phyloP scores from a whole-genome alignment of 2,797 vertebrate genomes.

The Gorsachius magnificus region DNA sequence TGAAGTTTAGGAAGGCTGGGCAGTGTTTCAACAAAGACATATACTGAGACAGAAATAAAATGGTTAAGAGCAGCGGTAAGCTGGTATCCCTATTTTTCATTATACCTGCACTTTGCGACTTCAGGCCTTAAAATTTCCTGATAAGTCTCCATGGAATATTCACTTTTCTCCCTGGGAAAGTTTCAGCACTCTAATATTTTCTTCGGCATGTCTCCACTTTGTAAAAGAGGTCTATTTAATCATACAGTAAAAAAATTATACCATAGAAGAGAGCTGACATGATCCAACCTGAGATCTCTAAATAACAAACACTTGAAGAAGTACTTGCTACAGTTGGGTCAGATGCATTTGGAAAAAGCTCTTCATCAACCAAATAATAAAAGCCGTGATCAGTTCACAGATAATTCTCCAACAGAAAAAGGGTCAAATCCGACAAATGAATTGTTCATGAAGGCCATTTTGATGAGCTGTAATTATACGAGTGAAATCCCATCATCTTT shows the following conservation, averaged over 20 bases:
- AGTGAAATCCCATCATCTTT: neutral
- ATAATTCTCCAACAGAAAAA: neutral
- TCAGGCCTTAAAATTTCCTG: neutral
- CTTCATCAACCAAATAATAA: constrained; percentile 31
- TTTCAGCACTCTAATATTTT: neutral
- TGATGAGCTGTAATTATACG: constrained; percentile 40
- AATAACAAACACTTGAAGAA: neutral
- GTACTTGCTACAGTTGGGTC: neutral
- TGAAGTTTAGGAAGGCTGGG: neutral
- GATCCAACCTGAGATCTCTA: neutral
- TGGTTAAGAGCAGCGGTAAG: neutral
- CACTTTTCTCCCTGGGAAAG: neutral
- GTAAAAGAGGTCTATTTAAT: neutral
- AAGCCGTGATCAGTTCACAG: constrained; percentile 17
- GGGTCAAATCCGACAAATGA: constrained; percentile 10
- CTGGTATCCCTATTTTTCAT: neutral
- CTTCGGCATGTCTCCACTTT: neutral
- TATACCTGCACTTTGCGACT: neutral
- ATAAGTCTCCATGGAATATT: neutral
- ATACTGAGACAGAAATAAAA: neutral
- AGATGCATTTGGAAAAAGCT: constrained; percentile 4
- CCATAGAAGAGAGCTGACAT: neutral
- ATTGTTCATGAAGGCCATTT: constrained; percentile 19
- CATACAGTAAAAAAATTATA: neutral
- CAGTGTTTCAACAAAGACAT: neutral